Base-by-base conservation (phyloP, 2,797 vertebrate genomes). In the Phoebastria nigripes region DNA sequence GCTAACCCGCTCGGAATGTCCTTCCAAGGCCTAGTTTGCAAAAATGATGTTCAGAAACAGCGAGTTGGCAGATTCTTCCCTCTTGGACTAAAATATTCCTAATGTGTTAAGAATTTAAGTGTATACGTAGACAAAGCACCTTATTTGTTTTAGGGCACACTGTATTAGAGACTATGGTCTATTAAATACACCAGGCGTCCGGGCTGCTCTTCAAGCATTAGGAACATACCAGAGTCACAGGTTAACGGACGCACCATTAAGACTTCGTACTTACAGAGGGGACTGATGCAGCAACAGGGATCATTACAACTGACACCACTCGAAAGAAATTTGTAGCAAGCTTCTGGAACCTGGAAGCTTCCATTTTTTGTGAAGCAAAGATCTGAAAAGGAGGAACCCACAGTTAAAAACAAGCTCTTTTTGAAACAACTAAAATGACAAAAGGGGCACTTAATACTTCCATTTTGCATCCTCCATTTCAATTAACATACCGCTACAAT, bases 281-380 rank as follows among this genome's bases (percentile, higher is more conserved):
- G 11, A 99, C 99, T 0, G 98, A 96, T 3, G 99, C 99, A 8
- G 99, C 99, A 31, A 99, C 44, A 10, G 99, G 99, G 46, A 99
- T 96, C 99, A 99, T 99, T 52, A 99, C 25, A 31, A 99, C 37
- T 0, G 99, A 99, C 29, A 99, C 19, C 0, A 81, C 97, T 15
- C 99, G 97, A 52, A 99, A 97, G 47, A 98, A 94, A 96, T 99
- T 96, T 0, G 98, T 98, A 22, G 96, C 24, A 2, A 98, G 74
- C 51, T 94, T 98, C 97, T 99, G 99, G 56, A 99, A 94, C 39
- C 73, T 96, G 24, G 99, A 98, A 26, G 94, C 81, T 37, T 97
- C 52, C 8, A 81, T 7, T 73, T 97, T 99, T 61, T 98, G 98
- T 0, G 98, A 96, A 71, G 99, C 97, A 94, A 99, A 99, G 51